Base-by-base conservation (phyloP, 2,113 vertebrate genomes). In the Loxodonta africana region DNA sequence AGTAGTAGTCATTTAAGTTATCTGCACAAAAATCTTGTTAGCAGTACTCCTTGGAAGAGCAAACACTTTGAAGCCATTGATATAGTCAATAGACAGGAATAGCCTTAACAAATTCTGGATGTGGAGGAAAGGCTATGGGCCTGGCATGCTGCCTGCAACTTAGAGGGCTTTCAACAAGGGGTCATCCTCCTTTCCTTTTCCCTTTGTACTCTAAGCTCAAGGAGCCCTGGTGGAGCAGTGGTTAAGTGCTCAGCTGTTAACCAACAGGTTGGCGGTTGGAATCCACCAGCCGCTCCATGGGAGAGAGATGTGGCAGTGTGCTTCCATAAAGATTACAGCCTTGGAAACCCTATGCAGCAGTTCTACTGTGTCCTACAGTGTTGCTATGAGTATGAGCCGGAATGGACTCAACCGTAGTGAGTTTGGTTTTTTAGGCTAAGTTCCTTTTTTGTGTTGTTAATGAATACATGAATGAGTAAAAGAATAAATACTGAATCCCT, bases 51-150 rank as follows among this genome's bases (percentile, higher is more conserved):
- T 44, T 82, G 44, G 88, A 91, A 86, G 41, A 67, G 33, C 63
- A 69, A 95, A 93, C 23, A 88, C 74, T 86, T 28, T 65, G 33
- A 97, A 88, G n/a, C 23, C 78, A 90, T 67, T 78, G 21, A 33
- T 37, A 67, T 4, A 0, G 67, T 90, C 82, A 53, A 37, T 51
- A 85, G 28, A 18, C 46, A 33, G 9, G 23, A 90, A 83, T 4
- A 78, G 37, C 5, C 71, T 60, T n/a, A 63, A 94, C 33, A 69
- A 73, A 84, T 63, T 73, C 33, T 28, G 21, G 30, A 11, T 46
- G 8, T 0, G 37, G 30, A 30, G 6, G 17, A 9, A 67, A 88
- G 37, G 28, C 44, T 28, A 0, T 30, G 46, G 37, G 18, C 28
- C 73, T 48, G 83, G 41, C 23, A 21, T 1, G 3, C 33, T 77